These are phyloP conservation scores for Serinus canaria DNA, from an alignment of 2,113 vertebrate genomes.

Conservation along the genomic window DNA sequence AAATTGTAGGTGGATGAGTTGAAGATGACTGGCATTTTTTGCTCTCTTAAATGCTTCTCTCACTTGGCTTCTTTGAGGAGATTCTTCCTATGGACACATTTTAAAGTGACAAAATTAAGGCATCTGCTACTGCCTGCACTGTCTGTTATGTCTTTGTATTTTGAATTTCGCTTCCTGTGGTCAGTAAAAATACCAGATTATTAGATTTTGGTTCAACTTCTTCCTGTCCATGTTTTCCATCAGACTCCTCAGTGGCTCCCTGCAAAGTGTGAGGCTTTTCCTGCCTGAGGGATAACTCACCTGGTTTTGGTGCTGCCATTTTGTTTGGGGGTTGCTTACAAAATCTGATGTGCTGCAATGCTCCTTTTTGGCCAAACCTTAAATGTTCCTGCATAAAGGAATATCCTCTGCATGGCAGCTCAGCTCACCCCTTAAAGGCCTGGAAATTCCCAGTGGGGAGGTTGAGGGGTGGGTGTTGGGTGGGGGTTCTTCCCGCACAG, in stretches of 20 bases:
- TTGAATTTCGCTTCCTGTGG: background rate
- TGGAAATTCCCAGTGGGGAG: background rate
- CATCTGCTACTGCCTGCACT: background rate
- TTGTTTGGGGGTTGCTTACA: background rate
- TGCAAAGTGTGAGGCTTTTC: background rate
- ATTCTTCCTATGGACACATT: background rate
- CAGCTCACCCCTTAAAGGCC: background rate
- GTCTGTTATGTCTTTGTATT: background rate
- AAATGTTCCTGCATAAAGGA: background rate
- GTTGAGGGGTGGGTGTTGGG: background rate
- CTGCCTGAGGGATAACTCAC: background rate
- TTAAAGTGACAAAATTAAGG: background rate
- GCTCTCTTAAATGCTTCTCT: background rate
- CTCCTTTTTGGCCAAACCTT: background rate
- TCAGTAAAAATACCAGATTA: background rate
- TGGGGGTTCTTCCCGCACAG: background rate
- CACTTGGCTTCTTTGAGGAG: background rate
- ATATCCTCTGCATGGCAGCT: background rate
- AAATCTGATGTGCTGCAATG: background rate
- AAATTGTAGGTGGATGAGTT: background rate
- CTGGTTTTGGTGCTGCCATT: background rate
- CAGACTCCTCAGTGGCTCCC: background rate
- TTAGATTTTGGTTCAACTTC: background rate
- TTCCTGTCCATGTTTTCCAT: background rate
- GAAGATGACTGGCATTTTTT: background rate